Evolutionary conservation across 2,113 vertebrate genomes (phyloP), one percentile per base, ranked within the genome.

Genomic region (Saccopteryx leptura): DNA sequence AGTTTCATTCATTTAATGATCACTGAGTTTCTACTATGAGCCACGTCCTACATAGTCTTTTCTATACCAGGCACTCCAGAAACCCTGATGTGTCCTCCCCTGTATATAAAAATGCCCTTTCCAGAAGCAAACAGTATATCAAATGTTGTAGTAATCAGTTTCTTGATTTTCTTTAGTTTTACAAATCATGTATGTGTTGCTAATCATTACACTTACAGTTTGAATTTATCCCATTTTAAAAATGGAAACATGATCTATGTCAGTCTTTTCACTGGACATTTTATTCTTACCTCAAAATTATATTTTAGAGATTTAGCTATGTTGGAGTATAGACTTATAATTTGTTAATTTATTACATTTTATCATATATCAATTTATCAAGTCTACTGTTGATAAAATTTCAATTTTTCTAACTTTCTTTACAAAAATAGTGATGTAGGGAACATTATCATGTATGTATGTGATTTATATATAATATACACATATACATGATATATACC

Each of bases 281-380:
- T 78, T 79, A 85, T 90, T 69, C 13, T 79, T 85, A 63, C 54
- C 19, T 90, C 54, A 90, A 85, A 94, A 83, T 76, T 90, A 58
- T 56, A 9, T 50, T 60, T 76, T 60, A 31, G 12, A 69, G 81
- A 91, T 63, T 63, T 85, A 79, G 26, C 33, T n/a, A 79, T 72
- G 24, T 61, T 48, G 19, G 46, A 71, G 33, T 11, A 2, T 46
- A 14, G 69, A n/a, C 9, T n/a, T 85, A 15, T 17, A 69, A 69
- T 56, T 78, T 63, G 12, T 54, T 90, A 46, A 54, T n/a, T 76
- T 68, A 50, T 69, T 92, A 81, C 31, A 65, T 31, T 76, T 76
- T 61, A 76, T 60, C 13, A 63, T 46, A 61, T 24, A 33, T 61
- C 23, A 78, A 31, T 71, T 88, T 94, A 84, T 81, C 54, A 56